phyloP scores from a whole-genome alignment of 2,888 invertebrate species.

The Agrotis segetum region DNA sequence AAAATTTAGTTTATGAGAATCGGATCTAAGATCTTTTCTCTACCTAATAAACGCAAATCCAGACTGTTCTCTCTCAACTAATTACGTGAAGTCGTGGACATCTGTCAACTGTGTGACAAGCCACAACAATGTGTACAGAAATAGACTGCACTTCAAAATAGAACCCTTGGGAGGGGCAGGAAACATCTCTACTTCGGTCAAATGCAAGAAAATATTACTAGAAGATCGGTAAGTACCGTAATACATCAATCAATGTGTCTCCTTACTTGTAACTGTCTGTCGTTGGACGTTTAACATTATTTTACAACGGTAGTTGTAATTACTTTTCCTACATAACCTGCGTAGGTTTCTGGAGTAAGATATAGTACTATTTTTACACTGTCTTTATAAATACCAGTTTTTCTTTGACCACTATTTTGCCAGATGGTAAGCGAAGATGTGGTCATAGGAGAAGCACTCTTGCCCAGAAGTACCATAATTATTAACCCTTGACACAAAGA shows the following conservation, averaged over 20 bases:
- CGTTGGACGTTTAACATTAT: conserved; percentile 13
- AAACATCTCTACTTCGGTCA: conserved; percentile 40
- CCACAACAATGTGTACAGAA: conserved; percentile 65
- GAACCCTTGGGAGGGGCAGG: conserved; percentile 65
- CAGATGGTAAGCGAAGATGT: too few species aligned
- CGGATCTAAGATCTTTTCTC: too few species aligned
- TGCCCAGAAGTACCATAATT: too few species aligned
- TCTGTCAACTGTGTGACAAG: conserved; percentile 56
- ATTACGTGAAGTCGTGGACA: conserved; percentile 61
- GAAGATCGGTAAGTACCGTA: conserved; percentile 23
- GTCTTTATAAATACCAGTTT: too few species aligned
- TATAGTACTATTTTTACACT: conserved; percentile 5
- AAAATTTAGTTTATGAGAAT: neutral
- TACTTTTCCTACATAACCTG: neutral
- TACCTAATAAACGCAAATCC: neutral
- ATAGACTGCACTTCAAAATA: conserved; percentile 65
- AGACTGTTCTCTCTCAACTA: conserved; percentile 33
- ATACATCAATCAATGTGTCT: conserved; percentile 57
- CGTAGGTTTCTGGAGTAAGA: too few species aligned
- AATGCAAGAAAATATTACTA: conserved; percentile 48
- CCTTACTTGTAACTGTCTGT: conserved; percentile 45
- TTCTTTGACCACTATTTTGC: too few species aligned
- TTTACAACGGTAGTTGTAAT: conserved; percentile 5
- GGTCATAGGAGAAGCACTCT: too few species aligned
- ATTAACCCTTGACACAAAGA: too few species aligned